phyloP scores from a whole-genome alignment of 2,888 invertebrate species.

The Allophyes oxyacanthae region DNA sequence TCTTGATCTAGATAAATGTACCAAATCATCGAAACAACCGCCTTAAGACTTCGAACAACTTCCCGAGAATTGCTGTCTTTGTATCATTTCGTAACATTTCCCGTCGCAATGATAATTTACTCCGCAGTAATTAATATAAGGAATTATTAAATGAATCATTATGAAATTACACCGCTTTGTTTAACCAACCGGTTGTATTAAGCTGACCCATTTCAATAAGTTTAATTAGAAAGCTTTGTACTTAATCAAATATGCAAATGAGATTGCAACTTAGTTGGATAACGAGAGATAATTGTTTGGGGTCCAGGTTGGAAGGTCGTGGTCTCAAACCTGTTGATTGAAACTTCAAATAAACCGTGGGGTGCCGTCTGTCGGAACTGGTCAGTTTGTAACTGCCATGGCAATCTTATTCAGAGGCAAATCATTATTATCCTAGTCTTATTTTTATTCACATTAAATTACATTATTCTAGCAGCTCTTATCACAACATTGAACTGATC shows the following conservation, averaged over 20 bases:
- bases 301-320: slow-evolving; percentile 39
- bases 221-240: slow-evolving; percentile 73
- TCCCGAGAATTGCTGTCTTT: slow-evolving; percentile 40
- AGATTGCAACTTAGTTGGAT: slow-evolving; percentile 57
- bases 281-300: slow-evolving; percentile 26
- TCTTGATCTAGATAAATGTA: slow-evolving; percentile 55
- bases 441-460: too few species aligned
- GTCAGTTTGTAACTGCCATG: too few species aligned
- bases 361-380: too few species aligned
- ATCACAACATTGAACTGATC: too few species aligned
- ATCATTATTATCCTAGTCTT: too few species aligned
- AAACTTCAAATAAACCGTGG: slow-evolving; percentile 4
- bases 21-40: slow-evolving; percentile 51
- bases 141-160: slow-evolving; percentile 55
- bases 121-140: slow-evolving; percentile 50
- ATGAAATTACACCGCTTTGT: slow-evolving; percentile 48
- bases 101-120: slow-evolving; percentile 46
- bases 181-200: slow-evolving; percentile 34
- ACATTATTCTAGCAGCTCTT: too few species aligned
- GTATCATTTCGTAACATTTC: slow-evolving; percentile 41
- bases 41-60: slow-evolving; percentile 22
- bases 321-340: slow-evolving; percentile 15
- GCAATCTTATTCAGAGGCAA: too few species aligned
- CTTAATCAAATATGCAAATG: slow-evolving; percentile 78
- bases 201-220: slow-evolving; percentile 58